Percentiles rank a stretch among this genome's conserved stretches.
These are phyloP conservation scores for Hoplodrina ambigua DNA, from an alignment of 2,888 invertebrate genomes.

Conservation along the genomic window DNA sequence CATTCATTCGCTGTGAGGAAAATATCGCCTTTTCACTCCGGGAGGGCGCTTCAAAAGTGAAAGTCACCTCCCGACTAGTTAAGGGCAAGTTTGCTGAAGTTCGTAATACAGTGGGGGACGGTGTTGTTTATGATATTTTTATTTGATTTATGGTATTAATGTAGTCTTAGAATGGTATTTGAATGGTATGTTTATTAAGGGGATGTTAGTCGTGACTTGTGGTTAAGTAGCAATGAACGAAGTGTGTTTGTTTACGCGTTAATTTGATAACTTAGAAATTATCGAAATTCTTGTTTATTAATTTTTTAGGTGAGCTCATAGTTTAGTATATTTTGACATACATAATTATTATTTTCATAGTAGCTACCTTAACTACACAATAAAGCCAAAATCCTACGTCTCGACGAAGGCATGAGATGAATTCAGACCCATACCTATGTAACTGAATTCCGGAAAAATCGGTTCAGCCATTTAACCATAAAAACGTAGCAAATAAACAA, in stretches of 20 bases:
- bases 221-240: neutral
- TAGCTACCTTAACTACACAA: too few relatives aligned
- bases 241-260: neutral
- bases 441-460: too few relatives aligned
- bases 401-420: too few relatives aligned
- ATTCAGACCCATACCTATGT: too few relatives aligned
- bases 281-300: too few relatives aligned
- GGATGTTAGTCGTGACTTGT: neutral
- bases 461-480: too few relatives aligned
- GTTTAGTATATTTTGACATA: too few relatives aligned
- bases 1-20: constrained; percentile 57
- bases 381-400: too few relatives aligned
- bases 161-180: constrained; percentile 6
- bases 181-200: neutral
- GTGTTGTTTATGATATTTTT: constrained; percentile 29
- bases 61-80: constrained; percentile 82
- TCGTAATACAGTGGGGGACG: constrained; percentile 60
- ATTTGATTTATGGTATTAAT: constrained; percentile 32
- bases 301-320: too few relatives aligned
- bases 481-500: too few relatives aligned
- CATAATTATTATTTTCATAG: too few relatives aligned
- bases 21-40: constrained; percentile 64
- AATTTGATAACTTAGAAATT: too few relatives aligned
- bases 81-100: constrained; percentile 69
- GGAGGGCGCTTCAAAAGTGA: constrained; percentile 76